A percentile compares a stretch with the other conserved stretches of the same genome.
phyloP scores from a whole-genome alignment of 2,797 vertebrate species.

The Pantherophis alleghaniensis region DNA sequence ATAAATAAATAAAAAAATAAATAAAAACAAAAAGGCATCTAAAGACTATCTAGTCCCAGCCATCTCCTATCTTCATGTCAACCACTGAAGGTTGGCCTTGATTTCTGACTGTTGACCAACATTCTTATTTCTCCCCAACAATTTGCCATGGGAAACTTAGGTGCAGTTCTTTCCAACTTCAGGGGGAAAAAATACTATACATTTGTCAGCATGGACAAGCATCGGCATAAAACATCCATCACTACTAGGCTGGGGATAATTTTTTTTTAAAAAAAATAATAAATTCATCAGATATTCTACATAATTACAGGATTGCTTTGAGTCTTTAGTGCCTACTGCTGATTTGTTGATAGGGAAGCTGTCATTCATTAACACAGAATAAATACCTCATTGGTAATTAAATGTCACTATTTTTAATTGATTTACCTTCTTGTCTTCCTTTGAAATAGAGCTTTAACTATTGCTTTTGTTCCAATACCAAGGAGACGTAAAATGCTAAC shows the following conservation, averaged over 20 bases:
- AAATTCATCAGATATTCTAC: not conserved
- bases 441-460: conserved; percentile 44
- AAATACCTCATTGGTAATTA: conserved; percentile 51
- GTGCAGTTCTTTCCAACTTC: not conserved
- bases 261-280: not conserved
- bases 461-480: conserved; percentile 44
- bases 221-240: conserved; percentile 41
- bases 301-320: conserved; percentile 46
- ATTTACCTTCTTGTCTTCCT: conserved; percentile 50
- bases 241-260: conserved; percentile 31
- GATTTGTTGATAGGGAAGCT: conserved; percentile 57
- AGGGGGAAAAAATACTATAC: conserved; percentile 18
- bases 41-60: not conserved
- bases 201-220: conserved; percentile 35
- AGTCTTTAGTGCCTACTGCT: conserved; percentile 46
- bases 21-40: not conserved
- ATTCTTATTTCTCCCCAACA: not conserved
- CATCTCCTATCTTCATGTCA: not conserved
- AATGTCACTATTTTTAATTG: conserved; percentile 53
- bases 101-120: not conserved
- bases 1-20: no score
- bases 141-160: not conserved
- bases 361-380: conserved; percentile 61
- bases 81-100: not conserved
- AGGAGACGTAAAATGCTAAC: conserved; percentile 51